These are phyloP conservation scores for Trididemnum clinides DNA, from an alignment of 23 tunicate species.

Conservation along the genomic window DNA sequence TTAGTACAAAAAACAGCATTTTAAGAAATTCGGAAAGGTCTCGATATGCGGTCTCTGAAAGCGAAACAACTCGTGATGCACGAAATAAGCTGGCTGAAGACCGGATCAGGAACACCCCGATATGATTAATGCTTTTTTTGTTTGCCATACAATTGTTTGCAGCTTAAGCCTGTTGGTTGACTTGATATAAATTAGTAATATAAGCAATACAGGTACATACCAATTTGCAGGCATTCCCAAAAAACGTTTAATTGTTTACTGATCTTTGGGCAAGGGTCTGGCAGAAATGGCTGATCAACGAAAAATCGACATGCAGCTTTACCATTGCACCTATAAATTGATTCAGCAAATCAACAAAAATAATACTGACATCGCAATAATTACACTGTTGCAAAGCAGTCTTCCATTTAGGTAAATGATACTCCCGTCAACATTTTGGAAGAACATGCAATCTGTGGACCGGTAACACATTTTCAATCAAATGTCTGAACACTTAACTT, in stretches of 20 bases:
- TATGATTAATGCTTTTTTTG: too few species aligned
- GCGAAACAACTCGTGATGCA: too few species aligned
- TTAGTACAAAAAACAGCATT: too few species aligned
- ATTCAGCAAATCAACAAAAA: not conserved
- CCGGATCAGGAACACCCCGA: too few species aligned
- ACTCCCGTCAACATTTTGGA: not conserved
- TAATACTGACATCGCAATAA: not conserved
- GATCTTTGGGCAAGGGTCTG: conserved; percentile 88
- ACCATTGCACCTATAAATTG: conserved; percentile 57
- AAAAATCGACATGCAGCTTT: conserved; percentile 53
- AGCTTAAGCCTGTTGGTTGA: too few species aligned
- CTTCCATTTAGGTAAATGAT: not conserved
- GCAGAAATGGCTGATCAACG: conserved; percentile 48
- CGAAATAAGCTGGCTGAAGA: too few species aligned
- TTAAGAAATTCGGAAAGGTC: too few species aligned
- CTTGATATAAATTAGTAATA: too few species aligned
- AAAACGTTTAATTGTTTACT: conserved; percentile 52
- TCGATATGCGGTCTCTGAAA: too few species aligned
- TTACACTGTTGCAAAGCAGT: not conserved
- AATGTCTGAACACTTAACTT: too few species aligned
- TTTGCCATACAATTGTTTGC: too few species aligned
- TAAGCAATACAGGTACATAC: conserved; percentile 33
- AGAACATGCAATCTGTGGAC: not conserved
- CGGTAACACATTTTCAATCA: too few species aligned
- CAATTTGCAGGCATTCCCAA: conserved; percentile 66